phyloP scores from a whole-genome alignment of 2,888 invertebrate genomes.

The Beris morrisii region DNA sequence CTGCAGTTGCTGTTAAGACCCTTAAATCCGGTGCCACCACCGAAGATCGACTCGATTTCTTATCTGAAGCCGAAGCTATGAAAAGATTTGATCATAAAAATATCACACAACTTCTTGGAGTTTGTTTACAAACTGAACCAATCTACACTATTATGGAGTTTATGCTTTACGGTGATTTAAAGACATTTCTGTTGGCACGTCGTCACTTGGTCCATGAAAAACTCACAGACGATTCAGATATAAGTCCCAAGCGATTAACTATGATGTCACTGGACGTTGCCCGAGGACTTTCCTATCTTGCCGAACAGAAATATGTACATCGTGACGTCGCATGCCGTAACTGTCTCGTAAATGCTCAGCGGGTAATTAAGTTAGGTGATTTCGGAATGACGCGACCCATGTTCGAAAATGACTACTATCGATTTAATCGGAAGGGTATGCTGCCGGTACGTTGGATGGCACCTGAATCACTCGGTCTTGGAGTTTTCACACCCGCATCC shows the following conservation, averaged over 20 bases:
- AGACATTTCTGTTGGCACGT: slow-evolving; percentile 82
- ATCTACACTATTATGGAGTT: slow-evolving; percentile 93
- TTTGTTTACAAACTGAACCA: slow-evolving; percentile 84
- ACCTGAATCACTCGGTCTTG: slow-evolving; percentile 80
- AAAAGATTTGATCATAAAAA: slow-evolving; percentile 90
- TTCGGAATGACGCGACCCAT: slow-evolving; percentile 91
- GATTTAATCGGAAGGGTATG: slow-evolving; percentile 84
- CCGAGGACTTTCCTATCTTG: slow-evolving; percentile 80
- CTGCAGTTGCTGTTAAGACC: slow-evolving; percentile 86
- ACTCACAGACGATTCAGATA: slow-evolving; percentile 67
- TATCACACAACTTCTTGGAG: slow-evolving; percentile 80
- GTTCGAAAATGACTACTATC: slow-evolving; percentile 86
- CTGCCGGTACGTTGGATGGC: slow-evolving; percentile 93
- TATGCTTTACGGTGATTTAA: slow-evolving; percentile 90
- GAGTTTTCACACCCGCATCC: slow-evolving; percentile 81
- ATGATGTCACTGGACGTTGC: slow-evolving; percentile 87
- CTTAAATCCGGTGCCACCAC: slow-evolving; percentile 79
- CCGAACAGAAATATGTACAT: slow-evolving; percentile 83
- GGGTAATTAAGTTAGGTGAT: slow-evolving; percentile 76
- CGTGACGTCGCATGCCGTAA: slow-evolving; percentile 82
- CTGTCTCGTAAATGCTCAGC: slow-evolving; percentile 74
- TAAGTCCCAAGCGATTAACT: slow-evolving; percentile 77
- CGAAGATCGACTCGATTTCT: slow-evolving; percentile 87
- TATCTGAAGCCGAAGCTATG: slow-evolving; percentile 93
- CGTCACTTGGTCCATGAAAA: slow-evolving; percentile 75